These are phyloP conservation scores for Brachymystax lenok DNA, from an alignment of 2,797 vertebrate species.

Conservation along the genomic window DNA sequence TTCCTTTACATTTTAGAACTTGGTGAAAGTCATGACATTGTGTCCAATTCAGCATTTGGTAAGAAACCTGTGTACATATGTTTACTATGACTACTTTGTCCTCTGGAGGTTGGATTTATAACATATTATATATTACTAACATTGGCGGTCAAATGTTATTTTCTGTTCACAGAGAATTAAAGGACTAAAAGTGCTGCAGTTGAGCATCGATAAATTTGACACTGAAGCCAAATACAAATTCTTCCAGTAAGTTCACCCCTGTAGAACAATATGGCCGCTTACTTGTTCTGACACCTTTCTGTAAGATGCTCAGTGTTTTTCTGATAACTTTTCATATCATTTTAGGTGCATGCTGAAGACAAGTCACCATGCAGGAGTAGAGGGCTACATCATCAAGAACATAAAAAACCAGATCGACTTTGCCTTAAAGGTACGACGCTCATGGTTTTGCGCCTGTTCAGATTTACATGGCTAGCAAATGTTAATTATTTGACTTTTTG, in stretches of 20 bases:
- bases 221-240: conserved; percentile 90
- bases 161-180: conserved; percentile 83
- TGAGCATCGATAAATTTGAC: conserved; percentile 89
- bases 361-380: conserved; percentile 89
- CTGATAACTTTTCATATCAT: conserved; percentile 38
- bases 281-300: background rate
- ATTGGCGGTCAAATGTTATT: background rate
- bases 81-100: background rate
- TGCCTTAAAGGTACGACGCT: conserved; percentile 82
- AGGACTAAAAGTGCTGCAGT: conserved; percentile 87
- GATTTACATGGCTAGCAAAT: background rate
- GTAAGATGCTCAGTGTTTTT: background rate
- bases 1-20: conserved; percentile 71
- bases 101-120: background rate
- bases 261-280: background rate
- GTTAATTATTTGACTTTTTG: background rate
- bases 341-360: conserved; percentile 89
- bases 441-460: background rate
- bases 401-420: conserved; percentile 89
- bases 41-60: conserved; percentile 88
- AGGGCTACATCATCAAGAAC: conserved; percentile 94
- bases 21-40: conserved; percentile 92
- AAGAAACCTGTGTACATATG: conserved; percentile 54
- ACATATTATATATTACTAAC: background rate
- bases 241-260: conserved; percentile 81